These are phyloP conservation scores for Mamestra configurata DNA, from an alignment of 1,140 invertebrate genomes.

Conservation along the genomic window DNA sequence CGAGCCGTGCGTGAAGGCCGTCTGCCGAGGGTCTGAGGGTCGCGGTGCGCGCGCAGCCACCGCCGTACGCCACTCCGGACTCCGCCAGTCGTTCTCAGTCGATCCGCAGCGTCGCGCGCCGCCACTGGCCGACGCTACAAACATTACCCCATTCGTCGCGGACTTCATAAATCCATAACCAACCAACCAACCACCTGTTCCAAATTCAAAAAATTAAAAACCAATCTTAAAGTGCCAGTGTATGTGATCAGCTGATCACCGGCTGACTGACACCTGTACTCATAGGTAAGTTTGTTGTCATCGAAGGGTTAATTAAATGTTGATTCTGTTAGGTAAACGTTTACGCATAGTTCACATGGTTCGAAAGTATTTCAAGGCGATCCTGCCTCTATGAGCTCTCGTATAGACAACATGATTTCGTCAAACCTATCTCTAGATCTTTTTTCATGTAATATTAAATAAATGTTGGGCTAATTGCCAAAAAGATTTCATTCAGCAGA, in stretches of 20 bases:
- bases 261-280: constrained; percentile 55
- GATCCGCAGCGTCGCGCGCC: constrained; percentile 75
- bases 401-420: constrained; percentile 40
- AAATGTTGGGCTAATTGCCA: constrained; percentile 22
- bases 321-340: constrained; percentile 79
- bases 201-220: constrained; percentile 1
- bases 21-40: constrained; percentile 68
- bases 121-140: constrained; percentile 61
- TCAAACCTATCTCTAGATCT: constrained; percentile 41
- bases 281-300: constrained; percentile 74
- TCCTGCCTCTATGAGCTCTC: constrained; percentile 68
- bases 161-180: background rate
- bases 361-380: constrained; percentile 87
- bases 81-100: constrained; percentile 74
- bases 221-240: constrained; percentile 53
- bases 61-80: too few relatives aligned
- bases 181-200: constrained; percentile 39
- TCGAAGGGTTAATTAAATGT: constrained; percentile 68
- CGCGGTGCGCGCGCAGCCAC: constrained; percentile 74
- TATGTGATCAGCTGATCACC: constrained; percentile 67
- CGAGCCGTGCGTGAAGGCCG: constrained; percentile 69
- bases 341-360: constrained; percentile 82
- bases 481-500: background rate
- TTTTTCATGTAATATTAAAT: constrained; percentile 6
- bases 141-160: constrained; percentile 43